Conservation (phyloP, 2,888 invertebrate genomes). For the Cancer borealis region DNA sequence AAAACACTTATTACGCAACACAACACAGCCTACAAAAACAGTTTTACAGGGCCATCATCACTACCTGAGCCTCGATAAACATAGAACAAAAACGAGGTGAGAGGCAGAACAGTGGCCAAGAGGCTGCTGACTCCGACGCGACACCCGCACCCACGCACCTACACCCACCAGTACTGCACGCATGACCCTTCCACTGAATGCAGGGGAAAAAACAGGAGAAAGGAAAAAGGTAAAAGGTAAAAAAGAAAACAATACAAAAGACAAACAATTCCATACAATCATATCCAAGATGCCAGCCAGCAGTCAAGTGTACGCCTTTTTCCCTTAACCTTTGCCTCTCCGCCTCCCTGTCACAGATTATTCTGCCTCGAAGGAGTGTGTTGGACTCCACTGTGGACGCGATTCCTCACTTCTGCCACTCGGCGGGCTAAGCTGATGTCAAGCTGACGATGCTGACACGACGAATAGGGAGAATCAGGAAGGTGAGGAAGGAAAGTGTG, state of each 20-base stretch:
- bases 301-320: background rate
- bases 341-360: background rate
- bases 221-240: background rate
- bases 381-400: background rate
- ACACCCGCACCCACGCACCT: background rate
- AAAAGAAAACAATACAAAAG: background rate
- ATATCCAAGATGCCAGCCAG: background rate
- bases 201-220: background rate
- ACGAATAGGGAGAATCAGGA: background rate
- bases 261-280: background rate
- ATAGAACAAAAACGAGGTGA: background rate
- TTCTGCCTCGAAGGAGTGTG: background rate
- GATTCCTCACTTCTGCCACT: background rate
- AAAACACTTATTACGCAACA: slow-evolving; percentile 24
- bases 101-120: slow-evolving; percentile 10
- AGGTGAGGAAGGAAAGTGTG: background rate
- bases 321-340: background rate
- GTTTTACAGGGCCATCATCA: background rate
- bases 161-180: background rate
- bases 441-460: background rate
- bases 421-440: background rate
- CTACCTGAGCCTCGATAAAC: slow-evolving; percentile 20
- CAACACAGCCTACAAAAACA: slow-evolving; percentile 7
- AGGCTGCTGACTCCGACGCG: slow-evolving; percentile 4
- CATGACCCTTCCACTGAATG: background rate